Evolutionary conservation across 2,113 vertebrate species (phyloP), one percentile per base, ranked within the genome.

Genomic region (mouse (Mus musculus)): DNA sequence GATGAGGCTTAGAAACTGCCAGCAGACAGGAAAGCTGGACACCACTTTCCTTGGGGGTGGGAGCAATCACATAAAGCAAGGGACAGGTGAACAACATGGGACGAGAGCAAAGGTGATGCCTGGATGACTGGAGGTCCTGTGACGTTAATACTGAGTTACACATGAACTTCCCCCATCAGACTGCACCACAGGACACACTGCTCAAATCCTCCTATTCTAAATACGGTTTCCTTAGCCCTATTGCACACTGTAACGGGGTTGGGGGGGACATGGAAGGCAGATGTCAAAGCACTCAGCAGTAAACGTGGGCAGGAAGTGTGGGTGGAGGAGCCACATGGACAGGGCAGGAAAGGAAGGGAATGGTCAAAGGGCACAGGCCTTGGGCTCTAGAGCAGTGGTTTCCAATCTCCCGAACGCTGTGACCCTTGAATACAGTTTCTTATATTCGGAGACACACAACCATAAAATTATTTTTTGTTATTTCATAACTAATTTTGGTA

Each of bases 131-230:
- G 54, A 92, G 56, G 5, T 59, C 46, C 26, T 39, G 36, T 67
- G n/a, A 2, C 28, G 14, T 81, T 76, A 22, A 11, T 26, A 3
- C 30, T 13, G 33, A 63, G n/a, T 24, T 33, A 30, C 49, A 7
- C 0, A 1, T 14, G 3, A 8, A 0, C 61, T 26, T 67, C 30
- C 3, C 3, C 1, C 1, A 0, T 77, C 12, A 49, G 56, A 26
- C 6, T 0, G 3, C 5, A 14, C 49, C 8, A 13, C 24, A 36
- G 61, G 12, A n/a, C 67, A 63, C 73, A 7, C 12, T 20, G 24
- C 42, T 78, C 61, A 33, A 0, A 33, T 14, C 39, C 84, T 61
- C 12, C 30, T 2, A 2, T 36, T 61, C 86, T 72, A 22, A 93
- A 46, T 65, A 10, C 81, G 54, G n/a, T 54, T 71, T 42, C 49